Base-by-base conservation (phyloP, 2,888 invertebrate species). In the Tetrapedia diversipes region DNA sequence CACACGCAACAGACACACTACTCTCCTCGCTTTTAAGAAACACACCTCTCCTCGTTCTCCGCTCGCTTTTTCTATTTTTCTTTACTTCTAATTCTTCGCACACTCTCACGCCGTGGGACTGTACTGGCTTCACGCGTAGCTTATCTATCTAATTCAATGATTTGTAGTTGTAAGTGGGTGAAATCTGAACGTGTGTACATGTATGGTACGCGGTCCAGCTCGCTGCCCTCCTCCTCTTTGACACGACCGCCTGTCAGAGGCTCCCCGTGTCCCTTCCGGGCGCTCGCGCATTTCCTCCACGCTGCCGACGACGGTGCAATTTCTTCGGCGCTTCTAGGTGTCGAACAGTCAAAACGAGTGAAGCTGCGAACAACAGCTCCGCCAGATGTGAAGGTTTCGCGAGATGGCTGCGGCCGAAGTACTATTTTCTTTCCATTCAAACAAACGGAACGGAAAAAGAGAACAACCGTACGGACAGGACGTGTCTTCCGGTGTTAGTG, bases 41-140 rank as follows among this genome's bases (percentile, higher is more conserved):
- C 29, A 29, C 57, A 16, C 60, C n/a, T 10, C 27, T 8, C 22
- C 4, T 32, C n/a, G 16, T 45, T 39, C 29, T 43, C 11, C 7
- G 19, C 10, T 0, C 19, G 47, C 56, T 74, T 16, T n/a, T 45
- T 16, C 10, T 16, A 16, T 47, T 16, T 32, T 43, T 41, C 22
- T 67, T 19, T 29, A 41, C 24, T 27, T n/a, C 8, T 53, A 22
- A 24, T 39, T 74, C 53, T 79, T 80, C 81, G 60, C 77, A 81
- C 86, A 73, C 79, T 81, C 68, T 83, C 84, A 86, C 87, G 84
- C 87, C 82, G 82, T 86, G 87, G 87, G 86, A 88, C 87, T 88
- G 86, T 88, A 89, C 89, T 88, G 88, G 89, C 88, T 89, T 87
- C 88, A 85, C 88, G 84, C 84, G 86, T 87, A 83, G 65, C 82